phyloP scores from a whole-genome alignment of 2,797 vertebrate species.

The Oceanodroma leucorhoa region DNA sequence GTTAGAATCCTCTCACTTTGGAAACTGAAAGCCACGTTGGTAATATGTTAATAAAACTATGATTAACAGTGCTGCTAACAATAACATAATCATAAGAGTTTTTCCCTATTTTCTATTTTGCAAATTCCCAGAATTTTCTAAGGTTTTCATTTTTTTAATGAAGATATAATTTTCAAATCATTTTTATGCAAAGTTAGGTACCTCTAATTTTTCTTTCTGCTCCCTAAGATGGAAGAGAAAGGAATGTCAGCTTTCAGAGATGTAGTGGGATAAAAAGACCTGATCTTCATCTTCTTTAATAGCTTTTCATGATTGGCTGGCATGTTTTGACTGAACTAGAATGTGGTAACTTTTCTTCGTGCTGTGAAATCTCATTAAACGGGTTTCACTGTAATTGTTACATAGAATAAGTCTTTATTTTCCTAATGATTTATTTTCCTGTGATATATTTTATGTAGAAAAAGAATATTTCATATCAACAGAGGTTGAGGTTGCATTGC shows the following conservation, averaged over 20 bases:
- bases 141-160: not conserved
- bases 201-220: not conserved
- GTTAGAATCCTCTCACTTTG: not conserved
- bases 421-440: conserved; percentile 40
- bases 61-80: not conserved
- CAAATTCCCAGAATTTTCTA: not conserved
- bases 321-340: conserved; percentile 55
- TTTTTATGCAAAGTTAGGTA: not conserved
- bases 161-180: not conserved
- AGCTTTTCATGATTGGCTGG: conserved; percentile 34
- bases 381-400: conserved; percentile 3
- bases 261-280: not conserved
- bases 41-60: not conserved
- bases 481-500: not conserved
- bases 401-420: conserved; percentile 11
- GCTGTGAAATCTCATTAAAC: conserved; percentile 45
- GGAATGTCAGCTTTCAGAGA: not conserved
- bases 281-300: conserved; percentile 8
- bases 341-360: not conserved
- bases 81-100: not conserved
- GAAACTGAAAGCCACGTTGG: not conserved
- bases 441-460: not conserved
- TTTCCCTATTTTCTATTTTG: not conserved
- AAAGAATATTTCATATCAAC: not conserved
- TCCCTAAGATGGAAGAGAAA: not conserved